Conservation (phyloP, 2,113 vertebrate genomes). For the Thalassarche chlororhynchos region DNA sequence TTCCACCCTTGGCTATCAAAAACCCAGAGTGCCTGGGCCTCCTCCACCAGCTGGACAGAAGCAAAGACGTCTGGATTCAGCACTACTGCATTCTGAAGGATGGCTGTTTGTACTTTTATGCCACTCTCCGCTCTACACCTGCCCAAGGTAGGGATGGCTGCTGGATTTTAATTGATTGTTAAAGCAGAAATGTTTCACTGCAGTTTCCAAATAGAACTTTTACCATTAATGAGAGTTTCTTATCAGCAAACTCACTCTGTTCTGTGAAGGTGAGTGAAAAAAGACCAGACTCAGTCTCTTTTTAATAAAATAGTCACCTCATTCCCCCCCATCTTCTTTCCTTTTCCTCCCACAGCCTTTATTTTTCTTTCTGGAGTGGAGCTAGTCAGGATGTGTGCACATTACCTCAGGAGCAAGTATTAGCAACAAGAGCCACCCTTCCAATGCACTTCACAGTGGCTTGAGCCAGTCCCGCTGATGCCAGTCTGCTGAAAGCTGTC, state of each 20-base stretch:
- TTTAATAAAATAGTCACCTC: not conserved
- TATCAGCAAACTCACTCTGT: not conserved
- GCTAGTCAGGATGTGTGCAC: not conserved
- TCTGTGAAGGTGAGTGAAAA: not conserved
- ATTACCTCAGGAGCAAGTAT: not conserved
- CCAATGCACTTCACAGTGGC: not conserved
- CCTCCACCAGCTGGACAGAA: slow-evolving; percentile 84
- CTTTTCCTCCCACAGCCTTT: not conserved
- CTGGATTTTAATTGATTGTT: not conserved
- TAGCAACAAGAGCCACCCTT: not conserved
- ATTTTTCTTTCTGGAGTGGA: not conserved
- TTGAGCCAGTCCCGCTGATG: not conserved
- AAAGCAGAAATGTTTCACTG: not conserved
- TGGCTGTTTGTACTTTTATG: slow-evolving; percentile 87
- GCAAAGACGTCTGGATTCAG: slow-evolving; percentile 81
- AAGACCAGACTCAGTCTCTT: not conserved
- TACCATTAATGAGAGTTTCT: not conserved
- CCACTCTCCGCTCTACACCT: slow-evolving; percentile 84
- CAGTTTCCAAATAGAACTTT: not conserved
- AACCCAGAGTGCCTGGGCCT: slow-evolving; percentile 88
- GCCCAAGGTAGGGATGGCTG: slow-evolving; percentile 77
- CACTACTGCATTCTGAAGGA: slow-evolving; percentile 91
- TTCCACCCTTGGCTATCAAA: slow-evolving; percentile 91
- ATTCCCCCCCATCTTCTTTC: not conserved
- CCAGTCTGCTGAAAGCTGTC: not conserved